Conservation (phyloP, 1,140 invertebrate genomes). For the Antheraea mylitta region DNA sequence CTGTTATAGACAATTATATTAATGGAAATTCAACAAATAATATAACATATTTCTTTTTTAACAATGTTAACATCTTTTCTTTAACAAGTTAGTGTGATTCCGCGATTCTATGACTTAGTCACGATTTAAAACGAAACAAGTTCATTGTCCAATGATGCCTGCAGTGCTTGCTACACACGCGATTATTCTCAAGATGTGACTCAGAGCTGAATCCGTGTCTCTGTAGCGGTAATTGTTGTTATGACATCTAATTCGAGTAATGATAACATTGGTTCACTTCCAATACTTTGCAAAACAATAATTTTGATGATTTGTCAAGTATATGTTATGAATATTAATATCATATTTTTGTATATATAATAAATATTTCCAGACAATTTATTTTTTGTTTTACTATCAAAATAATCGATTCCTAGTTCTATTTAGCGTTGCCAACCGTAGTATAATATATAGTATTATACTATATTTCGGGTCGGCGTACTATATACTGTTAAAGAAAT, state of each 20-base stretch:
- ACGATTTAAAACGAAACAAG: constrained; percentile 6
- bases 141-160: constrained; percentile 6
- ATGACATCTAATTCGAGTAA: constrained; percentile 13
- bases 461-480: too few species aligned
- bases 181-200: constrained; percentile 8
- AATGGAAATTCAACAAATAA: too few species aligned
- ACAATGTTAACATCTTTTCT: too few species aligned
- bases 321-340: neutral
- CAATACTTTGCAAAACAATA: neutral
- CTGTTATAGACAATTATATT: too few species aligned
- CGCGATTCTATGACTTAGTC: neutral
- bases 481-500: too few species aligned
- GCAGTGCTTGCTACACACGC: neutral
- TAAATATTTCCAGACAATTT: too few species aligned
- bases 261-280: constrained; percentile 7
- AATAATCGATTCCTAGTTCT: too few species aligned
- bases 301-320: neutral
- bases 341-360: too few species aligned
- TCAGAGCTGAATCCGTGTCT: constrained; percentile 3
- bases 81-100: neutral
- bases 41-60: too few species aligned
- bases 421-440: too few species aligned
- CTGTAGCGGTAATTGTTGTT: constrained; percentile 11
- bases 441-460: too few species aligned
- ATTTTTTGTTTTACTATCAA: too few species aligned